A percentile compares a stretch with the other conserved stretches of the same genome.
phyloP scores from a whole-genome alignment of 2,888 invertebrate genomes.

The Galerucella calmariensis region DNA sequence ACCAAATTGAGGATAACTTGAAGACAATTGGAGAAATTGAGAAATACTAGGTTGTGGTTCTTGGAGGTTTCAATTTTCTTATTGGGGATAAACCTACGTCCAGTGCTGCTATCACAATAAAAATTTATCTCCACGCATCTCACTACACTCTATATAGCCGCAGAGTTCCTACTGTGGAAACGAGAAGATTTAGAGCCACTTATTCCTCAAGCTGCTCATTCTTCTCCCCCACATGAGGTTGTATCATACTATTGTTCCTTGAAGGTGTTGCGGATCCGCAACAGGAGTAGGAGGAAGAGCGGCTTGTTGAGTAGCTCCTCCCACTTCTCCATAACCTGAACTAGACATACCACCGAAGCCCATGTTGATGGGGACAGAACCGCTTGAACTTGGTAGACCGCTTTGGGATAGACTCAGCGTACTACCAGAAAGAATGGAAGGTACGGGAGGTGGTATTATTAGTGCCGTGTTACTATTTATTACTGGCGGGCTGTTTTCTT shows the following conservation, averaged over 20 bases:
- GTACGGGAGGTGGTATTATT: constrained; percentile 57
- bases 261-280: constrained; percentile 79
- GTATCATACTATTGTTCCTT: constrained; percentile 95
- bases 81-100: constrained; percentile 6
- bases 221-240: constrained; percentile 93
- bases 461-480: constrained; percentile 69
- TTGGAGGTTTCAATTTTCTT: background rate
- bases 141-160: constrained; percentile 35
- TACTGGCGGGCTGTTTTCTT: constrained; percentile 69
- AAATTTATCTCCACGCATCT: constrained; percentile 27
- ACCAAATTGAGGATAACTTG: too few species aligned
- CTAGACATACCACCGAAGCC: constrained; percentile 55
- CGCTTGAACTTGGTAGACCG: constrained; percentile 55
- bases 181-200: constrained; percentile 75
- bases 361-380: constrained; percentile 53
- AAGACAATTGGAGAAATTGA: background rate
- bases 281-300: constrained; percentile 61
- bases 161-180: constrained; percentile 60
- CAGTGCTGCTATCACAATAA: constrained; percentile 14
- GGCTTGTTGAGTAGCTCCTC: constrained; percentile 58
- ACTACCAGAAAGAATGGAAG: constrained; percentile 54
- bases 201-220: constrained; percentile 81
- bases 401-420: constrained; percentile 59
- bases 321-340: constrained; percentile 57
- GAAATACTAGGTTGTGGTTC: background rate